Base-by-base conservation (phyloP, 2,113 vertebrate genomes). In the Poecile atricapillus region DNA sequence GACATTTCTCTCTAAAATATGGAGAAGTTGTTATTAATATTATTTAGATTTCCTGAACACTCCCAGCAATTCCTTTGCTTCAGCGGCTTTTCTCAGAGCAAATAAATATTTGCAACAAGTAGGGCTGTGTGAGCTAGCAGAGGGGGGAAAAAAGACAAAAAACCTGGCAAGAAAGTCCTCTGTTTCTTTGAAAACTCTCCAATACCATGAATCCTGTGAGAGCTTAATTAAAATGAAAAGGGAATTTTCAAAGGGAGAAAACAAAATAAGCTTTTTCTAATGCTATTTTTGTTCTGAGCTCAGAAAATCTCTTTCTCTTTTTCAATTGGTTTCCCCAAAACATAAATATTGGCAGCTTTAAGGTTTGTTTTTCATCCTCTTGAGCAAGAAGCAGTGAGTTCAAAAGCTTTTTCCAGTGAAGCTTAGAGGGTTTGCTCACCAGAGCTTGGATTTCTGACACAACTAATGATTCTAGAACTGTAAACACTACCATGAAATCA, bases 161-260 rank as follows among this genome's bases (percentile, higher is more conserved):
- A 92, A 50, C 2, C 59, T 39, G 92, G 94, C 95, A 95, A 92
- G 81, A 41, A 93, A 91, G 71, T 83, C 89, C 39, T 77, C 53
- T 65, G 35, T 87, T 94, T 93, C 95, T 97, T 95, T 97, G 85
- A 94, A 95, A 95, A 93, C 30, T 78, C 73, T 95, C 97, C 97
- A 97, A 87, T 33, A 63, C n/a, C 91, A 93, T 56, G 88, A 85
- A 94, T 92, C 87, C 77, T 84, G 71, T 79, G 75, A 96, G 88
- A 94, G 90, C 71, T 96, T 93, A 95, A 97, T 96, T 96, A 93
- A 95, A 65, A 96, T 83, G 88, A 79, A 96, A 93, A 87, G 80
- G 37, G 69, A 97, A 93, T 84, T 94, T 93, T 93, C 80, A 95
- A 93, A 85, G 68, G 69, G 56, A 39, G 33, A 94, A 96, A 94